phyloP scores from a whole-genome alignment of 64 coral and sea anemone genomes.

The Trachythela sp. region DNA sequence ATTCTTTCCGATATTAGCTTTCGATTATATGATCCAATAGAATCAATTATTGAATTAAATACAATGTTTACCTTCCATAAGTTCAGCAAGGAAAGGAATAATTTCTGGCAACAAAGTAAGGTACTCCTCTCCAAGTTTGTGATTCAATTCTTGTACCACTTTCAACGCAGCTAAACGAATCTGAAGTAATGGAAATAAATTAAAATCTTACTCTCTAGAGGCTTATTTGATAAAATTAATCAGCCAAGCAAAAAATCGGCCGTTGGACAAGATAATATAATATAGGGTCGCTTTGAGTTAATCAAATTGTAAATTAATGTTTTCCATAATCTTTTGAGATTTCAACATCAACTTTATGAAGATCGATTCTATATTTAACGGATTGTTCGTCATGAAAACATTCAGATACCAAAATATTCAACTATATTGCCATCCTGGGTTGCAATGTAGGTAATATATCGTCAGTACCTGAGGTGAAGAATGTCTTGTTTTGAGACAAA shows the following conservation, averaged over 20 bases:
- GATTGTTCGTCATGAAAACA: no score
- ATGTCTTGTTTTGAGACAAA: slow-evolving; percentile 85
- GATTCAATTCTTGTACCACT: slow-evolving; percentile 69
- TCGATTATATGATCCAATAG: neutral
- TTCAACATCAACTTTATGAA: no score
- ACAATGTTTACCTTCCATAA: slow-evolving; percentile 70
- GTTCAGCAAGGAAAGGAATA: slow-evolving; percentile 87
- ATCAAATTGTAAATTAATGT: no score
- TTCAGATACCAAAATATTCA: no score
- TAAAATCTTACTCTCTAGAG: neutral
- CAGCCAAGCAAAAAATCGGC: no score
- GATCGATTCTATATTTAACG: no score
- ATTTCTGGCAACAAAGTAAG: slow-evolving; percentile 76
- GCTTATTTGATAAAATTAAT: no score
- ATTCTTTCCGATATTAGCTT: neutral
- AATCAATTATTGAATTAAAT: neutral
- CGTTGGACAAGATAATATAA: no score
- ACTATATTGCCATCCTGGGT: no score
- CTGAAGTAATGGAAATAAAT: slow-evolving; percentile 10
- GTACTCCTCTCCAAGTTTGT: slow-evolving; percentile 78
- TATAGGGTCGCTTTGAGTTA: no score
- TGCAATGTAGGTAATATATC: no score
- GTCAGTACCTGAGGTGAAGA: slow-evolving; percentile 60
- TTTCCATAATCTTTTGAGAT: no score
- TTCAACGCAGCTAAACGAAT: slow-evolving; percentile 87